Evolutionary conservation across 2,113 vertebrate species (phyloP), one percentile per base, ranked within the genome.

Genomic region (Ibidorhyncha struthersii): DNA sequence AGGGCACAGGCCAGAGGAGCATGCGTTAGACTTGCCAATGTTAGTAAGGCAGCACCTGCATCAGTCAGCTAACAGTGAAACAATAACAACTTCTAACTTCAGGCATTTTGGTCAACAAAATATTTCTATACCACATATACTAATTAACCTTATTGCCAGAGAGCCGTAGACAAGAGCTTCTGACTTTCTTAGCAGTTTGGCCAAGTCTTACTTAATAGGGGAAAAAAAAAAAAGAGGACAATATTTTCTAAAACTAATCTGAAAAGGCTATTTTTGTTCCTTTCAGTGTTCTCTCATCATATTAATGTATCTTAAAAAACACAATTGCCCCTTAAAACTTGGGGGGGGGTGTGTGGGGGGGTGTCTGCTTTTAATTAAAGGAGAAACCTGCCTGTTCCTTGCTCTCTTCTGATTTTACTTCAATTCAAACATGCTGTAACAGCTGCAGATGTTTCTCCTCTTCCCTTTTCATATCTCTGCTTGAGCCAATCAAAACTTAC

Each of bases 361-460:
- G 40, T 40, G 40, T 40, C 40, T 40, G 40, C 4, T 52, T 65
- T 59, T 32, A 79, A 82, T 43, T 40, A 32, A 53, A 72, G 29
- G 32, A 52, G 36, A 91, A 79, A 84, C 16, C 23, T 89, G 71
- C 12, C 36, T 56, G 21, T 58, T 83, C 58, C 34, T 53, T 74
- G 41, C 32, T 81, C 32, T 71, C 55, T 66, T 38, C 85, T 83
- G 50, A 17, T 47, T 96, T 88, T 76, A 73, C 38, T 88, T 77
- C 81, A 77, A 50, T 58, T 87, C 40, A 61, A 86, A 82, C 32
- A 29, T 4, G 40, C 22, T 72, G 9, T 29, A 93, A 78, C 86
- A 91, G 78, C 67, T 91, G 73, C 89, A 76, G 82, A 82, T 87
- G 36, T 74, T 93, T 96, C 79, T 94, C 38, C 40, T 90, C 53